These are phyloP conservation scores for Cerastis leucographa DNA, from an alignment of 2,888 invertebrate genomes.

Conservation along the genomic window DNA sequence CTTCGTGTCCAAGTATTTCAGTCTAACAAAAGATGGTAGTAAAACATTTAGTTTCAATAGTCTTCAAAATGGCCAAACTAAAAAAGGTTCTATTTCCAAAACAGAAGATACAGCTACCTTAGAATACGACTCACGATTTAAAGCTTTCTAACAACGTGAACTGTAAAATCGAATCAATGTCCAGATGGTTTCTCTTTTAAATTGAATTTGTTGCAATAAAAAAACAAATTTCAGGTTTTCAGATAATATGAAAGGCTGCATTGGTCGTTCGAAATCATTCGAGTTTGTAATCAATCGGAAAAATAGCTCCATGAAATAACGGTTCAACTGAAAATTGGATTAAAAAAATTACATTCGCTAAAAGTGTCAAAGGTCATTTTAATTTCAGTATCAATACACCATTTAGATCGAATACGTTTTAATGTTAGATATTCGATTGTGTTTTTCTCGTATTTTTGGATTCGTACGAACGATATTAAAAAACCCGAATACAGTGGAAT, in stretches of 20 bases:
- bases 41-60: constrained; percentile 46
- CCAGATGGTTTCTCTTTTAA: constrained; percentile 60
- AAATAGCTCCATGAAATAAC: constrained; percentile 57
- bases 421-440: constrained; percentile 9
- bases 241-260: constrained; percentile 53
- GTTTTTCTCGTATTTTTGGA: constrained; percentile 16
- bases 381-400: constrained; percentile 59
- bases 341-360: constrained; percentile 36
- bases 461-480: constrained; percentile 32
- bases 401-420: constrained; percentile 48
- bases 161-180: constrained; percentile 65
- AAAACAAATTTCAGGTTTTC: constrained; percentile 63
- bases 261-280: constrained; percentile 37
- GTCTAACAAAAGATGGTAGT: constrained; percentile 47
- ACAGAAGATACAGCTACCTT: constrained; percentile 53
- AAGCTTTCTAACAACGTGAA: constrained; percentile 50
- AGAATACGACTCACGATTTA: constrained; percentile 63
- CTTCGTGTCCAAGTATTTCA: constrained; percentile 44
- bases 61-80: constrained; percentile 45
- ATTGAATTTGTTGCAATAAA: constrained; percentile 63
- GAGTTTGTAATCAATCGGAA: constrained; percentile 47
- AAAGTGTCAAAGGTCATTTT: constrained; percentile 60
- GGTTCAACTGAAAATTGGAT: constrained; percentile 53
- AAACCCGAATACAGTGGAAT: constrained; percentile 2
- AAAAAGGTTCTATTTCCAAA: constrained; percentile 54